phyloP scores from a whole-genome alignment of 2,113 vertebrate species.

The Oophaga pumilio region DNA sequence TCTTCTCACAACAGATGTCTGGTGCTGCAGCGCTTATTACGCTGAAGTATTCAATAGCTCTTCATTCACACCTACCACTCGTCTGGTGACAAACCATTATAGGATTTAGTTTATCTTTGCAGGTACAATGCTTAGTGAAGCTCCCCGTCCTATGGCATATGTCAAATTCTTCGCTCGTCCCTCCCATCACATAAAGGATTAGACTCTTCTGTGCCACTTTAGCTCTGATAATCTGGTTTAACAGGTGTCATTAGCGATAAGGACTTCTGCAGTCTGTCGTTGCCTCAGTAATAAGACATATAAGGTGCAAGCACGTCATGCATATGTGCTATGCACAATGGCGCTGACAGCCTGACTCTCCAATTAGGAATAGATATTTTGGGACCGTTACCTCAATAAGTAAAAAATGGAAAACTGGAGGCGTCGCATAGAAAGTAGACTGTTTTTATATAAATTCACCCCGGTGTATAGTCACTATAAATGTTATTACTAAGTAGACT shows the following conservation, averaged over 20 bases:
- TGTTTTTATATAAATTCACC: no score
- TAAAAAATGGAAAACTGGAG: no score
- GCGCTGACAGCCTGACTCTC: no score
- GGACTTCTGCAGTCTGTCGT: slow-evolving; percentile 1
- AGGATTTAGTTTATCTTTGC: slow-evolving; percentile 28
- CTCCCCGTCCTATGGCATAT: background rate
- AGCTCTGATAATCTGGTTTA: slow-evolving; percentile 52
- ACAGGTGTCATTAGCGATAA: slow-evolving; percentile 46
- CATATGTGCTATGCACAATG: no score
- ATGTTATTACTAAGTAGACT: no score
- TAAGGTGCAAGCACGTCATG: background rate
- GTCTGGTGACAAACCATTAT: background rate
- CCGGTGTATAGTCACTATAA: no score
- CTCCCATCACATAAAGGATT: slow-evolving; percentile 38
- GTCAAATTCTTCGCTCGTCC: background rate
- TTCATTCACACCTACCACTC: background rate
- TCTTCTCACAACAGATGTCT: background rate
- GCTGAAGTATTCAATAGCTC: background rate
- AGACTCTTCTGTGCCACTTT: slow-evolving; percentile 40
- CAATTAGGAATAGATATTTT: no score
- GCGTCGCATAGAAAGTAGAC: no score
- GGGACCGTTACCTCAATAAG: no score
- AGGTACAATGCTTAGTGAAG: background rate
- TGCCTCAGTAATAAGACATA: no score
- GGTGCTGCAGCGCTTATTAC: background rate